A percentile compares a stretch with the other conserved stretches of the same genome.
Evolutionary conservation across 2,888 invertebrate genomes (phyloP).

Genomic region (Papilio elwesi): DNA sequence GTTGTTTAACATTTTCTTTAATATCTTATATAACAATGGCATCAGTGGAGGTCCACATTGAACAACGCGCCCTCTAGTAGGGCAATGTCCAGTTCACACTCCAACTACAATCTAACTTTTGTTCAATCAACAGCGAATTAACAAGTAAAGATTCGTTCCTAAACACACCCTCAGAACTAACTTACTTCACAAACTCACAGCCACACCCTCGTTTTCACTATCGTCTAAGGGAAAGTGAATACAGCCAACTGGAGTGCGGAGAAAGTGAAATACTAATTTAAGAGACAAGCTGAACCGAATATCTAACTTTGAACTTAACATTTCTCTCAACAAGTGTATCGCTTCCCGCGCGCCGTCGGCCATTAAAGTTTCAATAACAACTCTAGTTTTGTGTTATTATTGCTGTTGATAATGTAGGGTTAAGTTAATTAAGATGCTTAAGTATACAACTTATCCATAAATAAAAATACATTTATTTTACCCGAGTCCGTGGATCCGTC

Average conservation of each 20-base stretch:
- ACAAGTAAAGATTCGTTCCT: background rate
- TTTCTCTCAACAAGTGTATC: background rate
- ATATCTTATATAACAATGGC: too few species aligned
- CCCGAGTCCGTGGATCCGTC: too few species aligned
- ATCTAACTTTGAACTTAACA: constrained; percentile 1
- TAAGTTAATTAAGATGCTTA: background rate
- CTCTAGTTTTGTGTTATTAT: background rate
- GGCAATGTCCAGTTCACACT: background rate
- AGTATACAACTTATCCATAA: too few species aligned
- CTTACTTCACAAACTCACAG: background rate
- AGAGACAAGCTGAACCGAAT: constrained; percentile 17
- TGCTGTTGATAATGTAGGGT: background rate
- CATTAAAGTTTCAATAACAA: background rate
- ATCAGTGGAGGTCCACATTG: too few species aligned
- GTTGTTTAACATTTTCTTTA: too few species aligned
- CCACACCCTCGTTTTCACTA: constrained; percentile 11
- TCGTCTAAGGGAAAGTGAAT: constrained; percentile 6
- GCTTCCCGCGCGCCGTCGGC: background rate
- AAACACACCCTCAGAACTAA: constrained; percentile 9
- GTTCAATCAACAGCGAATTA: background rate
- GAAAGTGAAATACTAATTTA: background rate
- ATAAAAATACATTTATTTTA: too few species aligned
- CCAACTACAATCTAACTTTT: too few species aligned
- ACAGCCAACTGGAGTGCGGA: constrained; percentile 3
- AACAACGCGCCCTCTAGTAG: too few species aligned